Evolutionary conservation across 2,797 vertebrate genomes (phyloP), one percentile per base, ranked within the genome.

Genomic region (Chaenodraco wilsoni): DNA sequence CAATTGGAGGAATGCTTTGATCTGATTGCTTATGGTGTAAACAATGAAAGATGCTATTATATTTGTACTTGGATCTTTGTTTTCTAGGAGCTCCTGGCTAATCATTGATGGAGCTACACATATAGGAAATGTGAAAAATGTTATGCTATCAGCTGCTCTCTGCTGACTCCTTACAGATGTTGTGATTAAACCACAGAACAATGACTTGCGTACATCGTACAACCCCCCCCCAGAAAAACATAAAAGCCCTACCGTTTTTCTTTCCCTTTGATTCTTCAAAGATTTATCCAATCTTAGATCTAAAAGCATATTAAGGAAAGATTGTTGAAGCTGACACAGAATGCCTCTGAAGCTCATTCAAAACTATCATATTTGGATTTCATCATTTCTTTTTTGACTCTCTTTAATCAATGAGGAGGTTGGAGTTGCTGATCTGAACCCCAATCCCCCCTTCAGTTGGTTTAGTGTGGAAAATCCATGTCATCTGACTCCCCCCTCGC

Each of bases 141-240:
- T 21, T 46, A 65, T 23, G 58, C 72, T 56, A 45, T 72, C 61
- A 67, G 69, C 76, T 57, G 49, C 63, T 33, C 43, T 68, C 11
- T 79, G 58, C 70, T 87, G 86, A 91, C 85, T 78, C 74, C 80
- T 87, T 37, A 23, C 92, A 93, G 89, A 92, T 91, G 92, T 84
- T 57, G 31, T 76, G 86, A 86, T 87, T 78, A 80, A 82, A 65
- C 78, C 72, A 73, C 67, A 78, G 55, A 88, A 78, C 77, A 80
- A 65, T 76, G 82, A 86, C 75, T 84, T 54, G 44, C 58, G 75
- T 60, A 58, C 66, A 69, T 65, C 0, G 27, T 68, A 64, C 73
- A 79, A 27, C 33, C 33, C 33, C 7, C 33, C 2, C 33, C 7
- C 33, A 37, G 64, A 61, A 81, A 78, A 87, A 79, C 72, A 79